Evolutionary conservation across 2,888 invertebrate genomes (phyloP), one percentile per base, ranked within the genome.

Genomic region (Agriopis aurantiaria): DNA sequence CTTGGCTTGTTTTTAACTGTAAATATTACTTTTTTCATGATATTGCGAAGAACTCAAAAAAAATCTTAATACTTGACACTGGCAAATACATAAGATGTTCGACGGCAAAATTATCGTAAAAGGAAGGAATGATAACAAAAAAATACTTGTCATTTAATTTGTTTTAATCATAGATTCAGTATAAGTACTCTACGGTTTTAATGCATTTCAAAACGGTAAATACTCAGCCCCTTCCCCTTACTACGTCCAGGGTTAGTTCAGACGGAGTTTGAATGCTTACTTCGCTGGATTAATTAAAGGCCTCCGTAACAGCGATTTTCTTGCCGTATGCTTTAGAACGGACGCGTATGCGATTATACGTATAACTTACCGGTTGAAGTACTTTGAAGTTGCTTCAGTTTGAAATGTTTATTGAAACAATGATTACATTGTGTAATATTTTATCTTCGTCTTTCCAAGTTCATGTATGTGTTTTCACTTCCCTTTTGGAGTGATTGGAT

Each of bases 251-350:
- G 40, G 23, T 53, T 48, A 65, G 72, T 72, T 68, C 62, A 17
- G 17, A 33, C 57, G 53, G 51, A 81, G 72, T 81, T 79, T 56
- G 59, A 72, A 71, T 76, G 75, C 76, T 74, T 76, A 69, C 75
- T 76, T 72, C 71, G 68, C 73, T 12, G 76, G 82, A 83, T 84
- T 85, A 85, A 84, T 84, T 85, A 79, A 75, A 79, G 79, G 78
- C 77, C 80, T 79, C 75, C 75, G 75, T 78, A 80, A 80, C 81
- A 81, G 78, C 76, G 78, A 80, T 81, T 80, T 78, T 73, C 68
- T 68, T 72, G 58, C 70, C 73, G 60, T 71, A 67, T 64, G 73
- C 65, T 61, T 72, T 40, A 45, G 12, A 66, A 61, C 56, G 64
- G 51, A 40, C 40, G 60, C 56, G 55, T 57, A 62, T 59, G 45